phyloP scores from a whole-genome alignment of 1,140 invertebrate species.

The Scylla paramamosain region DNA sequence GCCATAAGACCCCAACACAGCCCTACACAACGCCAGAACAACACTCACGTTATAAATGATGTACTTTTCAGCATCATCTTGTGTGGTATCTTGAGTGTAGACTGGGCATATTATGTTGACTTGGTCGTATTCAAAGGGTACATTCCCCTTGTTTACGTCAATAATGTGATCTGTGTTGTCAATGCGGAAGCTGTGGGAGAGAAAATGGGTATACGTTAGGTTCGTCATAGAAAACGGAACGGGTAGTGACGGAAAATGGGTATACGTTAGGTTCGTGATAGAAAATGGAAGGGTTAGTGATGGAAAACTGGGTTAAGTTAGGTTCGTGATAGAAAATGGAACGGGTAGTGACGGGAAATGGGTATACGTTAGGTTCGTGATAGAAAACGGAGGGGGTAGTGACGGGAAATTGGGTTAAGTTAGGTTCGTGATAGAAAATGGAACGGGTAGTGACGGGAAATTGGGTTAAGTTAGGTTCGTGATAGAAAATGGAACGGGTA shows the following conservation, averaged over 20 bases:
- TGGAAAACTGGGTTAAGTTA: not conserved
- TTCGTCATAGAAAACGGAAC: not conserved
- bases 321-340: not conserved
- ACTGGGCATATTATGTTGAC: conserved; percentile 97
- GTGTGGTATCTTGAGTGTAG: conserved; percentile 90
- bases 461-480: no score
- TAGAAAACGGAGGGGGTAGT: no score
- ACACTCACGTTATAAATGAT: conserved; percentile 96
- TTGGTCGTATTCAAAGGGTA: conserved; percentile 96
- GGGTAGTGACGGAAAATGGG: not conserved
- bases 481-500: no score
- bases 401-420: no score
- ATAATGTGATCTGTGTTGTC: conserved; percentile 98
- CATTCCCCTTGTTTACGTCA: conserved; percentile 96
- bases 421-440: no score
- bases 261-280: not conserved
- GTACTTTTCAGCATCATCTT: conserved; percentile 95
- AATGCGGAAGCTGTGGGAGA: conserved; percentile 93
- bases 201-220: conserved; percentile 69
- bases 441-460: no score
- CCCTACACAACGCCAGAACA: not conserved
- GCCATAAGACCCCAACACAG: not conserved
- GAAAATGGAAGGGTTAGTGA: not conserved
- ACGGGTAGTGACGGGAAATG: not conserved
- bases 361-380: not conserved